Base-by-base conservation (phyloP, 37 sponge, comb jelly and placozoan genomes). In the Sycon ciliatum region DNA sequence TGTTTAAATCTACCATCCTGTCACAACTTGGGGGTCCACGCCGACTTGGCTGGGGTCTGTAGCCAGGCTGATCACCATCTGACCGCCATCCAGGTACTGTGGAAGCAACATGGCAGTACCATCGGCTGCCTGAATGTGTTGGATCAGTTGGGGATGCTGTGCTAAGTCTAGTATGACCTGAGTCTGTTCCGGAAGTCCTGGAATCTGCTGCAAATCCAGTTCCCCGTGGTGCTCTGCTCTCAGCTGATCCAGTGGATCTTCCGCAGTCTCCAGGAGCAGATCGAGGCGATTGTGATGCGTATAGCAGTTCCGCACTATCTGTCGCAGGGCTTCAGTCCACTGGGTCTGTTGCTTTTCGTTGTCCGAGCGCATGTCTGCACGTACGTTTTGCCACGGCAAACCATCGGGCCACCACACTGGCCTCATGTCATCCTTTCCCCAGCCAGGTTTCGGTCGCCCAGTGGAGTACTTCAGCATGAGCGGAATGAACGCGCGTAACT, bases 401-500 rank as follows among this genome's bases (percentile, higher is more conserved):
- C 80, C 80, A 0, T 68, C 81, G 4, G 94, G 94, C 94, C 94
- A 93, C 94, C 94, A 93, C 2, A 36, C 33, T 7, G 94, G 94
- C n/a, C 68, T 82, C 53, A 85, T 72, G 39, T 76, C 79, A 27
- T 82, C 86, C 69, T 89, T 93, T 11, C 90, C 90, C 94, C 94
- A 93, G 28, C 90, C 90, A 16, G 94, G 94, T 58, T 88, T 93
- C 1, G 86, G 86, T 22, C 94, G 76, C 7, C 83, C 86, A 16
- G 83, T 82, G 29, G 94, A 85, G 39, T 73, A 88, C 65, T 83
- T 89, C 54, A 93, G 76, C 84, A 93, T 85, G 52, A 42, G 42
- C 13, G 90, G 94, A 7, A 93, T 85, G 67, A 93, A 93, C 7
- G 83, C 72, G 34, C 94, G 77, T 22, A 93, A 73, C 73, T 93